Percentiles rank a stretch among this genome's conserved stretches.
Conservation (phyloP, 2,113 vertebrate species). For the Picathartes gymnocephalus region DNA sequence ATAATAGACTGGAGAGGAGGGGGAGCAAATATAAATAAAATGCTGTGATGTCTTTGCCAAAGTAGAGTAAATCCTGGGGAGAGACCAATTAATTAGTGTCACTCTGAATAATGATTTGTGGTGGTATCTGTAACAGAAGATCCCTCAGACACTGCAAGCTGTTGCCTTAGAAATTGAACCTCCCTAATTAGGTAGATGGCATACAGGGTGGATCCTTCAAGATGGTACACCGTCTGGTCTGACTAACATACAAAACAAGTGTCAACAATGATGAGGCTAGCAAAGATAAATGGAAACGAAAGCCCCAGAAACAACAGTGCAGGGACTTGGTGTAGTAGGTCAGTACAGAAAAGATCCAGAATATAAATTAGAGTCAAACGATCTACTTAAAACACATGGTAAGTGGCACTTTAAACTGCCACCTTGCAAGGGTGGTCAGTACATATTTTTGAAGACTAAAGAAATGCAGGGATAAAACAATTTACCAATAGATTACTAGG, state of each 20-base stretch:
- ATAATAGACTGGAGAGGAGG: not conserved
- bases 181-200: slow-evolving; percentile 60
- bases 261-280: not conserved
- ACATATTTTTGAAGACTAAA: not conserved
- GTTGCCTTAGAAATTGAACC: slow-evolving; percentile 39
- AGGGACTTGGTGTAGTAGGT: not conserved
- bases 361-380: slow-evolving; percentile 1
- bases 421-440: not conserved
- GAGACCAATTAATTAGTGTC: slow-evolving; percentile 60
- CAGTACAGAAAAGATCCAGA: not conserved
- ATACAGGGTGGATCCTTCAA: slow-evolving; percentile 61
- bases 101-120: slow-evolving; percentile 58
- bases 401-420: not conserved
- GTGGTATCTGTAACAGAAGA: slow-evolving; percentile 51
- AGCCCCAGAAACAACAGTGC: not conserved
- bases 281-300: slow-evolving; percentile 45
- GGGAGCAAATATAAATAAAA: not conserved
- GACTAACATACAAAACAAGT: slow-evolving; percentile 23
- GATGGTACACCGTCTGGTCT: slow-evolving; percentile 53
- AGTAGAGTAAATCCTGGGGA: slow-evolving; percentile 42
- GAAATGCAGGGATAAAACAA: not conserved
- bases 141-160: slow-evolving; percentile 58
- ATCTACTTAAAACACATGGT: not conserved
- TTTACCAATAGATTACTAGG: not conserved
- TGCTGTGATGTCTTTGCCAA: not conserved